These are phyloP conservation scores for Dinomys branickii DNA, from an alignment of 2,113 vertebrate genomes.

Conservation along the genomic window DNA sequence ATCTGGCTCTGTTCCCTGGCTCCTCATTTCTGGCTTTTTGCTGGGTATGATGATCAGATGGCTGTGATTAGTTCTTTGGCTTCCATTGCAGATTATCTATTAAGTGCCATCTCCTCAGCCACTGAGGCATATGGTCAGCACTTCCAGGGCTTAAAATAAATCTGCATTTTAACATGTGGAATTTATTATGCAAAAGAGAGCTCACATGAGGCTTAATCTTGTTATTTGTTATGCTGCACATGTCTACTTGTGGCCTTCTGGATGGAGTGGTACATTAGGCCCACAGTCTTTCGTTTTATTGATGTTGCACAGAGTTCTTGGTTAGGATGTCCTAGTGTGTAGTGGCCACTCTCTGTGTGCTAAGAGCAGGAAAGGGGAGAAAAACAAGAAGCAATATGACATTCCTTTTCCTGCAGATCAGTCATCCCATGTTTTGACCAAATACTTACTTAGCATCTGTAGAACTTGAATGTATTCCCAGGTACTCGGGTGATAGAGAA, in stretches of 20 bases:
- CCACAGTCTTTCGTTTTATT: not conserved
- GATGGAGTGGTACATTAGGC: not conserved
- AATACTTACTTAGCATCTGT: not conserved
- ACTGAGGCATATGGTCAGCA: conserved; percentile 77
- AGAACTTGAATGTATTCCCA: not conserved
- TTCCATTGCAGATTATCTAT: conserved; percentile 70
- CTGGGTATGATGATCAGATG: conserved; percentile 73
- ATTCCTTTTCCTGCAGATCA: not conserved
- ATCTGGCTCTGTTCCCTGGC: conserved; percentile 37
- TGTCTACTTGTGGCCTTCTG: conserved; percentile 48
- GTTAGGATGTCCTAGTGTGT: not conserved
- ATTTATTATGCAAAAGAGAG: conserved; percentile 78
- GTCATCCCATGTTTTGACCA: not conserved
- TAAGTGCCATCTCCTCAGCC: conserved; percentile 69
- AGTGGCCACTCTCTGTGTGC: not conserved
- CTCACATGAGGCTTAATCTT: conserved; percentile 44
- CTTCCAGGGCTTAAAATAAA: conserved; percentile 77
- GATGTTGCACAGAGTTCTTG: not conserved
- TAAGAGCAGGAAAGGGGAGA: not conserved
- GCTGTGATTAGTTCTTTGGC: conserved; percentile 72
- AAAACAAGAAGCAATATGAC: not conserved
- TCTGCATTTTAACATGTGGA: conserved; percentile 75
- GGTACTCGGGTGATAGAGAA: not conserved
- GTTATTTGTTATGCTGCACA: conserved; percentile 58
- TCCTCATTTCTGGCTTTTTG: conserved; percentile 62